Percentiles rank a stretch among this genome's conserved stretches.
phyloP scores from a whole-genome alignment of 2,888 invertebrate genomes.

The Drosophila differens region DNA sequence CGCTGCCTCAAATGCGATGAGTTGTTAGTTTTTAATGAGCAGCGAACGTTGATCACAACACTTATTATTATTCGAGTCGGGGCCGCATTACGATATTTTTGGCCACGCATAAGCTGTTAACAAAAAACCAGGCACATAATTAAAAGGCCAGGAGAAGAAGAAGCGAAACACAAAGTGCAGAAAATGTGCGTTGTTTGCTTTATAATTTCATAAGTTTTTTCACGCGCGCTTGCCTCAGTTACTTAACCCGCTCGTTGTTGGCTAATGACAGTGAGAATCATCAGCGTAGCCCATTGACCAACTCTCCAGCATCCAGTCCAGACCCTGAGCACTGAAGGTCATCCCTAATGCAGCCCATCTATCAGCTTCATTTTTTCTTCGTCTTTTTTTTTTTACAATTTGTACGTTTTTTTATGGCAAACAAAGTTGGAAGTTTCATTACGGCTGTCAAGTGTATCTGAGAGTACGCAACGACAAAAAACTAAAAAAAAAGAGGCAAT shows the following conservation, averaged over 20 bases:
- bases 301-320: slow-evolving; percentile 28
- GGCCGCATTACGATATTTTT: slow-evolving; percentile 57
- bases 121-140: slow-evolving; percentile 44
- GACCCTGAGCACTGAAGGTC: slow-evolving; percentile 45
- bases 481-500: slow-evolving; percentile 9
- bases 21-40: slow-evolving; percentile 66
- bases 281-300: slow-evolving; percentile 60
- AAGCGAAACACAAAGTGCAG: slow-evolving; percentile 45
- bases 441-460: slow-evolving; percentile 37
- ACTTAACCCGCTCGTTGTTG: slow-evolving; percentile 16
- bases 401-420: slow-evolving; percentile 20
- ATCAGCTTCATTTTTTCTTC: slow-evolving; percentile 5
- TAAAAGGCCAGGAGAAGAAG: slow-evolving; percentile 43
- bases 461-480: background rate
- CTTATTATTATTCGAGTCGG: slow-evolving; percentile 42
- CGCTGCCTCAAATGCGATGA: slow-evolving; percentile 58
- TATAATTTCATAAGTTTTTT: slow-evolving; percentile 53
- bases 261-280: slow-evolving; percentile 60
- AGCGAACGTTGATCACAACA: slow-evolving; percentile 56
- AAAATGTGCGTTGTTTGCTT: slow-evolving; percentile 59
- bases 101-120: slow-evolving; percentile 63
- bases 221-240: slow-evolving; percentile 3
- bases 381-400: background rate
- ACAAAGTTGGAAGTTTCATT: slow-evolving; percentile 53
- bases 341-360: slow-evolving; percentile 58